Evolutionary conservation across 2,888 invertebrate species (phyloP).

Genomic region (Zaprionus lineosus): DNA sequence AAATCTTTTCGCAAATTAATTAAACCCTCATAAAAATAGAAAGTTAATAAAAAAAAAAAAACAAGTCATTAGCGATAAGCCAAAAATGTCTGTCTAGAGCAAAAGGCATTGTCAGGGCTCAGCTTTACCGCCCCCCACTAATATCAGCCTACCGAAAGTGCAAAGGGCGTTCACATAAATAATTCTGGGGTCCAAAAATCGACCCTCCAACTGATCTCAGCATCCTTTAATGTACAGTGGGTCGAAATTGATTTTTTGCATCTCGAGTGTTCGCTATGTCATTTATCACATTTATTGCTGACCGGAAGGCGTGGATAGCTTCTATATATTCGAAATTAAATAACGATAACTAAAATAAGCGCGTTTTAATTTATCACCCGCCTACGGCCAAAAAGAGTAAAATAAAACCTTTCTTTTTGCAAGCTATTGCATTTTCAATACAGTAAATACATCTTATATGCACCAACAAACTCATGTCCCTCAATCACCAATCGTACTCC

Average conservation of each 20-base stretch:
- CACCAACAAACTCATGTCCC: no score
- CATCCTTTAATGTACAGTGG: conserved; percentile 49
- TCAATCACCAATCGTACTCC: no score
- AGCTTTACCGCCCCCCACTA: not conserved
- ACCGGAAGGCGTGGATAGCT: conserved; percentile 40
- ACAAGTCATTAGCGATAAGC: conserved; percentile 48
- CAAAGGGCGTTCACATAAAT: conserved; percentile 43
- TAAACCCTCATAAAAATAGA: conserved; percentile 61
- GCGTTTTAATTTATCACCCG: conserved; percentile 33
- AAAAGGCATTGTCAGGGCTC: not conserved
- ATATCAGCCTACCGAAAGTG: conserved; percentile 5
- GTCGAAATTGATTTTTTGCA: conserved; percentile 28
- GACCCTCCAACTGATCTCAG: conserved; percentile 8
- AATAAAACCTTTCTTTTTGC: not conserved
- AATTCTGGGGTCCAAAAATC: conserved; percentile 5
- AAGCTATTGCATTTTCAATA: not conserved
- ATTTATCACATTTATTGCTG: conserved; percentile 25
- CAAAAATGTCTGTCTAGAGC: not conserved
- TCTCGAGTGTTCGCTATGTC: conserved; percentile 3
- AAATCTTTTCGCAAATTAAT: conserved; percentile 65
- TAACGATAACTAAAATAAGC: conserved; percentile 12
- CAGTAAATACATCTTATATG: conserved; percentile 1
- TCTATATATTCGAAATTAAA: conserved; percentile 3
- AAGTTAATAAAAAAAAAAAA: conserved; percentile 8
- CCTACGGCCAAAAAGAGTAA: conserved; percentile 18